Percentiles rank a stretch among this genome's conserved stretches.
These are phyloP conservation scores for Phylloscopus trochilus DNA, from an alignment of 2,113 vertebrate species.

Conservation along the genomic window DNA sequence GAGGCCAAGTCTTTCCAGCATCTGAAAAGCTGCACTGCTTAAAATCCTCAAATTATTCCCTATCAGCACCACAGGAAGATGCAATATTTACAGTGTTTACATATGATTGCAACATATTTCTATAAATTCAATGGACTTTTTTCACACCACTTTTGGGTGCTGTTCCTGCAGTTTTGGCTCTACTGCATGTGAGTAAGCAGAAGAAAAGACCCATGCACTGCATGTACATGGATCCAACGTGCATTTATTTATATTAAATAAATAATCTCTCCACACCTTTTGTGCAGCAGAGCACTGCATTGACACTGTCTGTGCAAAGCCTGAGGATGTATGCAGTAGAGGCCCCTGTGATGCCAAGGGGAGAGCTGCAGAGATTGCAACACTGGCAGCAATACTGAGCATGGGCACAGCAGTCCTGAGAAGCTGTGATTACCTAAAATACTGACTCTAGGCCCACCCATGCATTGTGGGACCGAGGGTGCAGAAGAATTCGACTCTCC, in stretches of 20 bases:
- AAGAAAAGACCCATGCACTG: not conserved
- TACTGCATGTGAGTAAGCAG: not conserved
- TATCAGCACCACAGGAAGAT: not conserved
- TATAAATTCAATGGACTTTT: not conserved
- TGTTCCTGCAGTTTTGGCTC: not conserved
- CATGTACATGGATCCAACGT: not conserved
- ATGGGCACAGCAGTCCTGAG: not conserved
- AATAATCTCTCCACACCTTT: not conserved
- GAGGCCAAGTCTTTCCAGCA: slow-evolving; percentile 6
- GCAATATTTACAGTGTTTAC: not conserved
- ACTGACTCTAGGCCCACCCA: accelerated
- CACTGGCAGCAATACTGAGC: not conserved
- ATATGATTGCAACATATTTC: not conserved
- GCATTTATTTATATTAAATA: not conserved
- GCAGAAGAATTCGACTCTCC: not conserved
- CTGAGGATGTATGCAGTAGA: accelerated
- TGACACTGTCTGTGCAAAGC: not conserved
- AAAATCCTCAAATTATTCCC: slow-evolving; percentile 11
- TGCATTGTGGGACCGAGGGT: accelerated
- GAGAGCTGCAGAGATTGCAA: not conserved
- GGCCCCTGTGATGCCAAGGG: not conserved
- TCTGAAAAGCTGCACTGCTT: not conserved
- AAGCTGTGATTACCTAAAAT: not conserved
- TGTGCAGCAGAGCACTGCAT: not conserved
- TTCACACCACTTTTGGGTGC: not conserved